Percentiles rank a stretch among this genome's conserved stretches.
These are phyloP conservation scores for Anarrhichthys ocellatus DNA, from an alignment of 2,113 vertebrate species.

Conservation along the genomic window DNA sequence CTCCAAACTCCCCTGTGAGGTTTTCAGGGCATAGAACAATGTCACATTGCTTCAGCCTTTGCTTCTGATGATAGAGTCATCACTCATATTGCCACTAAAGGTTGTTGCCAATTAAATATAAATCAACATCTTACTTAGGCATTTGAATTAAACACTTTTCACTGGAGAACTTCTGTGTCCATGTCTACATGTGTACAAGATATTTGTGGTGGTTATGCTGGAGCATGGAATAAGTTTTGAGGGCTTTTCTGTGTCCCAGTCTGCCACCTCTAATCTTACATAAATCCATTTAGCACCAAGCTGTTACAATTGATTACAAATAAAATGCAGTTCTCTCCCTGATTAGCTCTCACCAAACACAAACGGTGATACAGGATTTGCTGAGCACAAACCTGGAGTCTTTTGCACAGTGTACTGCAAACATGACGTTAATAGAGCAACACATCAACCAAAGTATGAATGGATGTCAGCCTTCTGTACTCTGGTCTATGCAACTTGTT, in stretches of 20 bases:
- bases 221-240: neutral
- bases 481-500: neutral
- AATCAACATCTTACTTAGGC: neutral
- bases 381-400: neutral
- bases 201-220: neutral
- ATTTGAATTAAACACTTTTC: neutral
- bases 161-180: neutral
- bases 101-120: neutral
- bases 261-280: neutral
- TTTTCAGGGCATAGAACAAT: neutral
- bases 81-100: neutral
- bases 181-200: neutral
- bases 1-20: neutral
- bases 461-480: neutral
- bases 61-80: neutral
- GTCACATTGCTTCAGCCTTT: neutral
- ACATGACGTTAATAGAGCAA: neutral
- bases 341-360: neutral
- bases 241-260: neutral
- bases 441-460: neutral
- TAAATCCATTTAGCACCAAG: neutral
- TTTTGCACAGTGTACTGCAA: neutral
- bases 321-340: neutral
- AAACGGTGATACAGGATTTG: neutral
- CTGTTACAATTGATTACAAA: neutral